phyloP scores from a whole-genome alignment of 2,888 invertebrate species.

The Calameuta pallipes region DNA sequence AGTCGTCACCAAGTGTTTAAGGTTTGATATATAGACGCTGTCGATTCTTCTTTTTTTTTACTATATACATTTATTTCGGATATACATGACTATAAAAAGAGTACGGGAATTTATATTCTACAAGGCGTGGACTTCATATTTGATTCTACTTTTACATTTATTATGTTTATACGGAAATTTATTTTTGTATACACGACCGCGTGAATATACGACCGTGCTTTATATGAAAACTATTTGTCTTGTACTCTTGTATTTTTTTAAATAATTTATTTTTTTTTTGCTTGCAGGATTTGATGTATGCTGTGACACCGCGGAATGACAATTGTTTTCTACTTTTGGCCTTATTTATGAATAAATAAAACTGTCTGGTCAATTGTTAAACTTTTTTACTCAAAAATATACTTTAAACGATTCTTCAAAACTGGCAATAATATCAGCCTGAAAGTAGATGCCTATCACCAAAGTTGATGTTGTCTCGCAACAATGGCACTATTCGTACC shows the following conservation, averaged over 20 bases:
- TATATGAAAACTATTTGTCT: not conserved
- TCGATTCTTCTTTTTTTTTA: slow-evolving; percentile 6
- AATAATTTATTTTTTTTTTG: slow-evolving; percentile 28
- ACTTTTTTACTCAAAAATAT: not conserved
- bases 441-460: not conserved
- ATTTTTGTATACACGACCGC: not conserved
- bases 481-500: not conserved
- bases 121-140: not conserved
- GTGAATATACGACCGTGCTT: not conserved
- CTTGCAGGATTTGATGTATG: slow-evolving; percentile 43
- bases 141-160: not conserved
- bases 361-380: not conserved
- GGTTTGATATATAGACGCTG: not conserved
- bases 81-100: not conserved
- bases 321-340: slow-evolving; percentile 50
- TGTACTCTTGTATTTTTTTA: not conserved
- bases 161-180: not conserved
- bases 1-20: not conserved
- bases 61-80: not conserved
- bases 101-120: not conserved
- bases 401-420: not conserved
- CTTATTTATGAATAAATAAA: slow-evolving; percentile 43
- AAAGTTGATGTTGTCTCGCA: not conserved
- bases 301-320: slow-evolving; percentile 41
- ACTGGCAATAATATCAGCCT: not conserved